Conservation (phyloP, 2,888 invertebrate genomes). For the Nomada fucata region DNA sequence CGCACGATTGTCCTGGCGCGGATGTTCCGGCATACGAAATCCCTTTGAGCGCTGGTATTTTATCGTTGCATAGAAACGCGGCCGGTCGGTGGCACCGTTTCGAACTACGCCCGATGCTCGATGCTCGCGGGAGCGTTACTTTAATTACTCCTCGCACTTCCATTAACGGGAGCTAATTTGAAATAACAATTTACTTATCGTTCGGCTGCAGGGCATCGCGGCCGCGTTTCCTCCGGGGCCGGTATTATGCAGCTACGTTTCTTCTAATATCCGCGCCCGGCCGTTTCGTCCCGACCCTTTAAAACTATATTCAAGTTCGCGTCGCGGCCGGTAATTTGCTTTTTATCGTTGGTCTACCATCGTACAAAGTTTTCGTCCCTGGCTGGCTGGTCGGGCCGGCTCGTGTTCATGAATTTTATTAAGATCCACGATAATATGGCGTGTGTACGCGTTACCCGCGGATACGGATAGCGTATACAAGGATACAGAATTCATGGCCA, state of each 20-base stretch:
- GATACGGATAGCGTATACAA: slow-evolving; percentile 34
- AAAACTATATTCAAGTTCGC: slow-evolving; percentile 53
- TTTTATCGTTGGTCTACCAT: slow-evolving; percentile 80
- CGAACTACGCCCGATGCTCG: background rate
- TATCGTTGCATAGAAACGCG: background rate
- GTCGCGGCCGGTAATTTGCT: slow-evolving; percentile 79
- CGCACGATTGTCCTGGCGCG: slow-evolving; percentile 5
- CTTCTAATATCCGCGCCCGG: slow-evolving; percentile 65
- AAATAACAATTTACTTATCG: slow-evolving; percentile 71
- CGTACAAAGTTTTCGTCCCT: slow-evolving; percentile 79
- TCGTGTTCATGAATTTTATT: slow-evolving; percentile 82
- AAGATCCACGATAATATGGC: slow-evolving; percentile 77
- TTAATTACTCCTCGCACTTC: slow-evolving; percentile 58
- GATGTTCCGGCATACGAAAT: slow-evolving; percentile 6
- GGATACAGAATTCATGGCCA: no score
- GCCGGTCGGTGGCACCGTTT: background rate
- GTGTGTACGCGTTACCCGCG: slow-evolving; percentile 54
- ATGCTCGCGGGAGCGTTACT: slow-evolving; percentile 1
- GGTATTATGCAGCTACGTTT: slow-evolving; percentile 65
- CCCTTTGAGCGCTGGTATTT: slow-evolving; percentile 18
- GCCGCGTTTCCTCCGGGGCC: slow-evolving; percentile 21
- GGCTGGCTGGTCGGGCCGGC: slow-evolving; percentile 45
- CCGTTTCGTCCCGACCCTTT: slow-evolving; percentile 47
- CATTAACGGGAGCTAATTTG: slow-evolving; percentile 69
- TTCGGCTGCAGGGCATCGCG: slow-evolving; percentile 6